Evolutionary conservation across 2,113 vertebrate species (phyloP).

Genomic region (Toxotes jaculatrix): DNA sequence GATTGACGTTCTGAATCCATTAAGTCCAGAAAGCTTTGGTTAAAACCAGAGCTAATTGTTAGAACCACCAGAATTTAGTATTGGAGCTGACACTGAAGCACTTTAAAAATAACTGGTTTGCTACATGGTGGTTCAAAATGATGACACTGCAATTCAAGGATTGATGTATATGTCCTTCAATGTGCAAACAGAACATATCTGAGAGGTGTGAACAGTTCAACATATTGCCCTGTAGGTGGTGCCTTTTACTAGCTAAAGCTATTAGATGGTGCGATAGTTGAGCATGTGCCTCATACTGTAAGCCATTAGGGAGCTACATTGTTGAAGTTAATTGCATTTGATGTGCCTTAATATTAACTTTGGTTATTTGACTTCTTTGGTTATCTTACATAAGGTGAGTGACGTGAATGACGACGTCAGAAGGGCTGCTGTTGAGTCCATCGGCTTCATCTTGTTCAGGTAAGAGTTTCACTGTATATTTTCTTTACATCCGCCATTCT

Average conservation of each 20-base stretch:
- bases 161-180: not conserved
- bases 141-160: not conserved
- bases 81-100: not conserved
- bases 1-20: not conserved
- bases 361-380: not conserved
- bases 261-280: not conserved
- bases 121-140: not conserved
- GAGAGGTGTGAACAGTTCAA: not conserved
- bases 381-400: slow-evolving; percentile 88
- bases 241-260: slow-evolving; percentile 23
- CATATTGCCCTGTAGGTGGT: slow-evolving; percentile 76
- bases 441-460: slow-evolving; percentile 99
- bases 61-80: not conserved
- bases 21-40: not conserved
- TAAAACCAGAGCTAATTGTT: not conserved
- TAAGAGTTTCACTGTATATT: slow-evolving; percentile 72
- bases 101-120: not conserved
- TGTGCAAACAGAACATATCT: not conserved
- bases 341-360: not conserved
- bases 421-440: slow-evolving; percentile 96
- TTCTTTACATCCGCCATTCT: slow-evolving; percentile 15
- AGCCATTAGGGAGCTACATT: not conserved
- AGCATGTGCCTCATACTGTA: not conserved
- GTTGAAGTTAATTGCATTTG: slow-evolving; percentile 1
- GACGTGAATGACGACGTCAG: slow-evolving; percentile 98